Conservation (phyloP, 2,888 invertebrate genomes). For the Trissolcus japonicus region DNA sequence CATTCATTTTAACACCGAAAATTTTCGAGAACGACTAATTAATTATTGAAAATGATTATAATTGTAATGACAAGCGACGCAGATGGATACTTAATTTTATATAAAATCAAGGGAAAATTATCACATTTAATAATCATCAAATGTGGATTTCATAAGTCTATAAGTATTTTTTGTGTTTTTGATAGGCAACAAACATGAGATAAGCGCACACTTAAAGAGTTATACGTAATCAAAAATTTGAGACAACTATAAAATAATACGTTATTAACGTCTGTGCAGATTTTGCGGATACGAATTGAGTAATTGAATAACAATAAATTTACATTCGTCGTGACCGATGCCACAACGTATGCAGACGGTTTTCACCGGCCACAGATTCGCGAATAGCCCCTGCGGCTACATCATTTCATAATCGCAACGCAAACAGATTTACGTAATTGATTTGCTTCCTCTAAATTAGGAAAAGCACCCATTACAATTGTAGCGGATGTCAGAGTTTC, state of each 20-base stretch:
- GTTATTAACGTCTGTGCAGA: slow-evolving; percentile 69
- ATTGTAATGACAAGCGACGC: slow-evolving; percentile 41
- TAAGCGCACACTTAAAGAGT: slow-evolving; percentile 47
- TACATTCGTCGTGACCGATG: slow-evolving; percentile 72
- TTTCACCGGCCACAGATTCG: slow-evolving; percentile 64
- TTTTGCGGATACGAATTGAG: slow-evolving; percentile 68
- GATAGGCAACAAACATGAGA: slow-evolving; percentile 40
- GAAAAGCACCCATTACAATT: slow-evolving; percentile 46
- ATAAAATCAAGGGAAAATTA: slow-evolving; percentile 31
- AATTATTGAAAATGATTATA: slow-evolving; percentile 42
- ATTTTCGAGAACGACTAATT: slow-evolving; percentile 32
- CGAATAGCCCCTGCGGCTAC: slow-evolving; percentile 63
- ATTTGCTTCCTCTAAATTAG: slow-evolving; percentile 60
- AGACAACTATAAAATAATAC: slow-evolving; percentile 66
- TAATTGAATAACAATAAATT: slow-evolving; percentile 76
- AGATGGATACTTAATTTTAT: slow-evolving; percentile 1
- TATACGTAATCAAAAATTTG: slow-evolving; percentile 55
- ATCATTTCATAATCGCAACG: slow-evolving; percentile 72
- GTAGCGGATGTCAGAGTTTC: slow-evolving; percentile 19
- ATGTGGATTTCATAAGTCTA: slow-evolving; percentile 47
- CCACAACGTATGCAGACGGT: slow-evolving; percentile 69
- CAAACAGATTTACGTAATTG: slow-evolving; percentile 69
- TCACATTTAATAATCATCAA: slow-evolving; percentile 48
- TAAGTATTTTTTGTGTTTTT: slow-evolving; percentile 41
- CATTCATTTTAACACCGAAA: slow-evolving; percentile 6